These are phyloP conservation scores for Notocelia uddmanniana DNA, from an alignment of 2,888 invertebrate species.

Conservation along the genomic window DNA sequence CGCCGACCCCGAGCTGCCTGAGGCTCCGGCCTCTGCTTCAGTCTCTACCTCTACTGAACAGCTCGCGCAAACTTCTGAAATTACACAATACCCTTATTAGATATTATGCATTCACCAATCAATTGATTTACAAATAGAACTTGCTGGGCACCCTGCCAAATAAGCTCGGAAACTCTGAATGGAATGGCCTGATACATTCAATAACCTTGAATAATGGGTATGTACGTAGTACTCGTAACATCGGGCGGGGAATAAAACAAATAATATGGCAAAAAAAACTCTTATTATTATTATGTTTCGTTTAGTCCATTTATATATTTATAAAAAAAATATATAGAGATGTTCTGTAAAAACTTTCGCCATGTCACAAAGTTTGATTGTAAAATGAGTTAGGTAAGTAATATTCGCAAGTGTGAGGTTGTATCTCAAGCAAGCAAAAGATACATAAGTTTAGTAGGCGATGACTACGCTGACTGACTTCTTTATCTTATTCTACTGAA, in stretches of 20 bases:
- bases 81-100: conserved; percentile 42
- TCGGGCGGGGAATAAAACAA: neutral
- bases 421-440: neutral
- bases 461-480: neutral
- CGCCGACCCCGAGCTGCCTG: conserved; percentile 80
- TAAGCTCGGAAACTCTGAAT: conserved; percentile 8
- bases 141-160: conserved; percentile 35
- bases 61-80: conserved; percentile 80
- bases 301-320: neutral
- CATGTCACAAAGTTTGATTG: too few species aligned
- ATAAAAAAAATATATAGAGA: too few species aligned
- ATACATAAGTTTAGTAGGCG: neutral
- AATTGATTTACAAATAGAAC: conserved; percentile 39
- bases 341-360: too few species aligned
- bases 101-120: conserved; percentile 26
- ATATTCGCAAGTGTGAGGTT: too few species aligned
- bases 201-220: conserved; percentile 23
- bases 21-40: conserved; percentile 74
- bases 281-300: neutral
- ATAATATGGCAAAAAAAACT: neutral
- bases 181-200: conserved; percentile 27
- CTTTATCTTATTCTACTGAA: too few species aligned
- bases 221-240: conserved; percentile 1
- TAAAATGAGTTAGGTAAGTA: too few species aligned
- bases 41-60: conserved; percentile 81